Evolutionary conservation across 1,140 invertebrate species (phyloP), one percentile per base, ranked within the genome.

Genomic region (Drosophila kanapiae): DNA sequence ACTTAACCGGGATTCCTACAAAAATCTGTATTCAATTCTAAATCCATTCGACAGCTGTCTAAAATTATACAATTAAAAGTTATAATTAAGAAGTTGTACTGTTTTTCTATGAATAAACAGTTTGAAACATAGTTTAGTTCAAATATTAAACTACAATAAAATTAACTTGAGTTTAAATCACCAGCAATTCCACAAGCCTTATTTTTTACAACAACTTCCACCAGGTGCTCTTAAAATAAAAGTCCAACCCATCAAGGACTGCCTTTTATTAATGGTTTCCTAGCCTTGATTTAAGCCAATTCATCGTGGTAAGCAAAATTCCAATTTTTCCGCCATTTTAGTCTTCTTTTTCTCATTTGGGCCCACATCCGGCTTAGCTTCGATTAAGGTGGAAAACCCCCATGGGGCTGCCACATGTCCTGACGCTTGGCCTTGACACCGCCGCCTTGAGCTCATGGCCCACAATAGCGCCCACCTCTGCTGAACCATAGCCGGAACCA

Each of bases 371-470:
- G 80, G 74, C 78, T 72, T 68, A 68, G 59, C 74, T 67, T 76
- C 79, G 75, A 86, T 87, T 82, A 87, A 64, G 77, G 53, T 61
- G 42, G 48, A 47, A 37, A 18, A 23, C 8, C 45, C 58, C 70
- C 68, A 61, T 16, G 33, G 47, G 71, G 47, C 7, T 33, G 65
- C 54, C 61, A 77, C 75, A 76, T 75, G 60, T 68, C 75, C 76
- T 58, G 59, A 53, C 45, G 59, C 37, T 76, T 87, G 83, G 70
- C 83, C 83, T 87, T 86, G 83, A 86, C 65, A 88, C 53, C 81
- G 43, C 57, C n/a, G 29, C 9, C 70, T 31, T 37, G 45, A 51
- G 51, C 16, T 42, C 29, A 35, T 9, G 31, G 37, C 56, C 49
- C 29, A 13, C 33, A 40, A 37, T 37, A 5, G 37, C 38, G 10